phyloP scores from a whole-genome alignment of 2,113 vertebrate species.

The Potamarius usumacintae region DNA sequence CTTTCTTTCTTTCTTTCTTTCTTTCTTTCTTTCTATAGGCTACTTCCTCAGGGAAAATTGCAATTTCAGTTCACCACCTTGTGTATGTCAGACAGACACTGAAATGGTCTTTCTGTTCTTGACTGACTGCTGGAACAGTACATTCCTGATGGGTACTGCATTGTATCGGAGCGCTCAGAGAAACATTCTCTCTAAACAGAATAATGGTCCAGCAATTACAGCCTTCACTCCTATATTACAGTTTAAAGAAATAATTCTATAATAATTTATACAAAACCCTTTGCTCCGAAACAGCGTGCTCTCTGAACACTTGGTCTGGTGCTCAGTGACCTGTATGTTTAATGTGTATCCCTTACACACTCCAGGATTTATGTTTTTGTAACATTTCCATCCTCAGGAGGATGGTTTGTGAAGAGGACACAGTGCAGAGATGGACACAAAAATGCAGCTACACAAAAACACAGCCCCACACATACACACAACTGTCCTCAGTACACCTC shows the following conservation, averaged over 20 bases:
- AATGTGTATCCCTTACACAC: background rate
- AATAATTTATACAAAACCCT: background rate
- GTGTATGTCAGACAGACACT: slow-evolving; percentile 1
- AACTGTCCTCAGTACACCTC: slow-evolving; percentile 50
- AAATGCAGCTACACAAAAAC: background rate
- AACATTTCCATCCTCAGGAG: background rate
- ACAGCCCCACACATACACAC: slow-evolving; percentile 16
- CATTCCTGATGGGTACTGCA: slow-evolving; percentile 8
- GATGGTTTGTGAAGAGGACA: background rate
- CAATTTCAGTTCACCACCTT: background rate
- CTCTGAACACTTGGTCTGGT: background rate
- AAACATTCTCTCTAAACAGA: slow-evolving; percentile 22
- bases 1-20: background rate
- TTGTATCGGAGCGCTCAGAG: background rate
- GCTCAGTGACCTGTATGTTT: background rate
- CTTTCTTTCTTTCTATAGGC: background rate
- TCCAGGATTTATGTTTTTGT: background rate
- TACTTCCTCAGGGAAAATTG: background rate
- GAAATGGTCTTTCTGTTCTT: slow-evolving; percentile 23
- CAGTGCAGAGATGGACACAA: slow-evolving; percentile 8
- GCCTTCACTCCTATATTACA: background rate
- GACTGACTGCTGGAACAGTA: slow-evolving; percentile 25
- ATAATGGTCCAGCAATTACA: background rate
- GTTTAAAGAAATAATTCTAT: background rate
- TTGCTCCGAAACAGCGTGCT: background rate